Base-by-base conservation (phyloP, 64 coral and sea anemone species). In the Cladopsammia gracilis region DNA sequence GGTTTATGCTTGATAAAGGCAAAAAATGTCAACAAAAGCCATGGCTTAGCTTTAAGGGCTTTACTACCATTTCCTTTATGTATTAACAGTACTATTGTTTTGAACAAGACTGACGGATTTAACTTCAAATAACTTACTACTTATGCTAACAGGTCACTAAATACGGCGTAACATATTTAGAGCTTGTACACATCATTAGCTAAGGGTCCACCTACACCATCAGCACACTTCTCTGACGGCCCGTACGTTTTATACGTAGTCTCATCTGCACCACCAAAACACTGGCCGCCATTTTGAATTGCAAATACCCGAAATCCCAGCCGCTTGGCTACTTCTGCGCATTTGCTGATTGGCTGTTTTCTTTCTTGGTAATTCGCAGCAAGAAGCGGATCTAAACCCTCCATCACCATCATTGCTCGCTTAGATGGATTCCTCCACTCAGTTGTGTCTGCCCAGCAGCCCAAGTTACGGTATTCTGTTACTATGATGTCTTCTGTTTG, bases 101-200 rank as follows among this genome's bases (percentile, higher is more conserved):
- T 56, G 7, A 5, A 56, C 5, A 56, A 34, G 34, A 34, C 34
- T 34, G 34, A 2, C 2, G 34, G 34, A 34, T 34, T 34, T 34
- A 1, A 34, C 34, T 34, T 34, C 34, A 34, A 34, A 34, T 34
- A 2, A 34, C 34, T 56, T 1, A 10, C 53, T 6, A 56, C 53
- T 56, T 6, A 12, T 3, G 53, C 3, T 56, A 56, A 10, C 67
- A 70, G 7, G 22, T 70, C 0, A 23, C 10, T 7, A 8, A 75
- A 49, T 49, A 8, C 5, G 53, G 7, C n/a, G n/a, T 19, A 49
- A 20, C 12, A 10, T 0, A 0, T 13, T 86, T 42, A 95, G 49
- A 98, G 67, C 59, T 91, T 91, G 58, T 99, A 99, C 7, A 99
- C 98, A 86, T 99, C 98, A 70, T 99, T 99, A 18, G 98, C 91